phyloP scores from a whole-genome alignment of 2,797 vertebrate species.

The Loris lydekkerianus region DNA sequence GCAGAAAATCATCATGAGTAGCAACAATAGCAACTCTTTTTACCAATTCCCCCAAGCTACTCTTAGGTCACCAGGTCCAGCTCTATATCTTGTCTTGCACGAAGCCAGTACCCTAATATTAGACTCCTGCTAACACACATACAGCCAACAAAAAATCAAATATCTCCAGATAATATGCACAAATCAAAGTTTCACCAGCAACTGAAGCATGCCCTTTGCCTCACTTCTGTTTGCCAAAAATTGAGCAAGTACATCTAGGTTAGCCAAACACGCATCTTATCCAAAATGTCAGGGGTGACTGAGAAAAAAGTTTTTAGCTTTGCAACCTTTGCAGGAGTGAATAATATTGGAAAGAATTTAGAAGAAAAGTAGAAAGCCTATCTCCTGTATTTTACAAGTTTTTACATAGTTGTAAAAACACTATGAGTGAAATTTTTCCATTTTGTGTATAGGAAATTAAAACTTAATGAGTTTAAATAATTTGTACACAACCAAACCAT shows the following conservation, averaged over 20 bases:
- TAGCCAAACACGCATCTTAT: not conserved
- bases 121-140: not conserved
- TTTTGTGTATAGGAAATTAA: not conserved
- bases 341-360: not conserved
- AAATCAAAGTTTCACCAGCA: not conserved
- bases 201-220: not conserved
- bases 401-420: not conserved
- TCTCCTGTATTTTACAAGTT: not conserved
- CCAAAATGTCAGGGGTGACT: not conserved
- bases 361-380: not conserved
- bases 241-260: not conserved
- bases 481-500: not conserved
- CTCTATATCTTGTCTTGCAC: not conserved
- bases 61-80: not conserved
- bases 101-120: not conserved
- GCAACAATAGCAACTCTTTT: not conserved
- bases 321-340: not conserved
- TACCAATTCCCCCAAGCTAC: not conserved
- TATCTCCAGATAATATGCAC: not conserved
- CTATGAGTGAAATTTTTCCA: not conserved
- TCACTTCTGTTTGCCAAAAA: not conserved
- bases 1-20: not conserved
- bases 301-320: not conserved
- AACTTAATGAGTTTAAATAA: slow-evolving; percentile 4
- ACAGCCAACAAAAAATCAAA: not conserved